These are phyloP conservation scores for Megaptera novaeangliae DNA, from an alignment of 2,113 vertebrate species.

Conservation along the genomic window DNA sequence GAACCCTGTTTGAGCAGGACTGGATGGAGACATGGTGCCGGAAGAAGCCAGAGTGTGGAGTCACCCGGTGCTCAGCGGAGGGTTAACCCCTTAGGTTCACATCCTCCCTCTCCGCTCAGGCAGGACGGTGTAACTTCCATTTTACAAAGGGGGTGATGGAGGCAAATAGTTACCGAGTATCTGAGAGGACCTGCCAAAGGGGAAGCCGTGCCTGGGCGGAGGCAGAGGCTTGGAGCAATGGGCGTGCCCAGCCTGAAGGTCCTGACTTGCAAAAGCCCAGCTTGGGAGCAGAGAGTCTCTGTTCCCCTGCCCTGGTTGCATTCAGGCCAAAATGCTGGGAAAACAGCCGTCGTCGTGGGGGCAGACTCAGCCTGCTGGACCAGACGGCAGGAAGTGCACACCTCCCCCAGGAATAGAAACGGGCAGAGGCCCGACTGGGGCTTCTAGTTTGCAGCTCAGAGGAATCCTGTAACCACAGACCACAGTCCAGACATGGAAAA, in stretches of 20 bases:
- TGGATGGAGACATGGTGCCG: fast-evolving
- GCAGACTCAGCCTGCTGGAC: background rate
- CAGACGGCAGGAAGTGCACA: background rate
- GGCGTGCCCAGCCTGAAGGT: background rate
- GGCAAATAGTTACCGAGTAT: background rate
- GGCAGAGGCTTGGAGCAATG: background rate
- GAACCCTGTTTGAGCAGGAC: background rate
- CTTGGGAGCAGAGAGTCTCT: background rate
- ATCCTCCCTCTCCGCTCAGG: background rate
- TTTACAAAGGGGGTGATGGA: background rate
- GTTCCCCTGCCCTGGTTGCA: background rate
- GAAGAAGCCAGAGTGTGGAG: background rate
- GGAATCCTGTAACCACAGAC: constrained; percentile 36
- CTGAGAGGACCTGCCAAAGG: background rate
- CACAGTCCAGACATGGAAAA: constrained; percentile 45
- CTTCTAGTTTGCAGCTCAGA: background rate
- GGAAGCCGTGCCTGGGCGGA: fast-evolving
- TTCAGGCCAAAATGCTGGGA: background rate
- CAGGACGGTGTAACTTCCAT: background rate
- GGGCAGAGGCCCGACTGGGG: background rate
- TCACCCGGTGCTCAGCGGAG: background rate
- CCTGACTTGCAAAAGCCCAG: background rate
- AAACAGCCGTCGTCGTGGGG: fast-evolving
- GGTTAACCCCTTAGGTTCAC: fast-evolving
- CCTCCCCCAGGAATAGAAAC: background rate